These are phyloP conservation scores for Corythaeola cristata DNA, from an alignment of 2,113 vertebrate genomes.

Conservation along the genomic window DNA sequence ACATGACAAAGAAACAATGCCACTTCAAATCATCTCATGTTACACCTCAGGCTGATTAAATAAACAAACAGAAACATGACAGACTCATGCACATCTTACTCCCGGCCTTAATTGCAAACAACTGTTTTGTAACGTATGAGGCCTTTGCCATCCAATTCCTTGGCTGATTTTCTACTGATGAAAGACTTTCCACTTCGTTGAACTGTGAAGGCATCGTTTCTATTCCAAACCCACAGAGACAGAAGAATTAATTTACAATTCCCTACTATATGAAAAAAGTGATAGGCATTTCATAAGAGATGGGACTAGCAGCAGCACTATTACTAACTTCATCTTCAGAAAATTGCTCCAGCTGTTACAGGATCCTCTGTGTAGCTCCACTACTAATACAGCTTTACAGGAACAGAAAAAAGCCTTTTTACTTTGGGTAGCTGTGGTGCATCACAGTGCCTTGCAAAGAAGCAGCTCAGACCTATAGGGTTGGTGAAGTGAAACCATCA, in stretches of 20 bases:
- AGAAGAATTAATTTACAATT: slow-evolving; percentile 47
- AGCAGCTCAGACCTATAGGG: not conserved
- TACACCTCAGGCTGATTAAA: slow-evolving; percentile 51
- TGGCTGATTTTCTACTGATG: slow-evolving; percentile 50
- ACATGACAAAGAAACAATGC: not conserved
- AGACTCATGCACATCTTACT: slow-evolving; percentile 34
- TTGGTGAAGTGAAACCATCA: not conserved
- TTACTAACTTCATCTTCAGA: slow-evolving; percentile 23
- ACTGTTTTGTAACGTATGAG: slow-evolving; percentile 52
- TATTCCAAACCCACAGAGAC: slow-evolving; percentile 29
- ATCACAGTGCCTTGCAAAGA: not conserved
- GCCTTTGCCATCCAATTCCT: slow-evolving; percentile 41
- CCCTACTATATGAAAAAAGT: not conserved
- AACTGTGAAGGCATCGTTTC: slow-evolving; percentile 44
- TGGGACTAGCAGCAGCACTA: not conserved
- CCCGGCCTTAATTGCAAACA: slow-evolving; percentile 52
- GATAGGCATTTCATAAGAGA: not conserved
- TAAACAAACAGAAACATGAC: slow-evolving; percentile 50
- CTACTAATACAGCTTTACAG: not conserved
- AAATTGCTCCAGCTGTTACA: slow-evolving; percentile 5
- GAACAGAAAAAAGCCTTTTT: not conserved
- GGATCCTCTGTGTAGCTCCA: not conserved
- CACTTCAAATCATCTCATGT: slow-evolving; percentile 3
- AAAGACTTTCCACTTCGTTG: slow-evolving; percentile 62
- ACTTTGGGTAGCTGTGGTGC: not conserved